A percentile compares a stretch with the other conserved stretches of the same genome.
Evolutionary conservation across 2,113 vertebrate genomes (phyloP).

Genomic region (Calyptomena viridis): DNA sequence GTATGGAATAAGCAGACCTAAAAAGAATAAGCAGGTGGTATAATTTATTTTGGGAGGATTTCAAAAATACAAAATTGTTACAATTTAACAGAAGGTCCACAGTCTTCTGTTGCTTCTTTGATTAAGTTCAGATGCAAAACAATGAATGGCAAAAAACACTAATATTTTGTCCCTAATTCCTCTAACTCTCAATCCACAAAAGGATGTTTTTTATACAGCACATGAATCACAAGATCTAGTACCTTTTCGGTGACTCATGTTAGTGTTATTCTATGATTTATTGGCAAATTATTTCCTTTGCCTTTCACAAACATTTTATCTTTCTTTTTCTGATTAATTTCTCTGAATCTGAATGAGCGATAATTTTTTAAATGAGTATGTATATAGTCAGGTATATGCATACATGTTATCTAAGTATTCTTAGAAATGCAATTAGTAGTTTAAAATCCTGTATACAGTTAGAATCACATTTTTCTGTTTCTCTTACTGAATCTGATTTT

Average conservation of each 20-base stretch:
- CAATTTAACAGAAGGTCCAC: conserved; percentile 39
- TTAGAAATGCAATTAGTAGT: conserved; percentile 50
- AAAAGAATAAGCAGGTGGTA: background rate
- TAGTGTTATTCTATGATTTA: conserved; percentile 62
- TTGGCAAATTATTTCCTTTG: conserved; percentile 69
- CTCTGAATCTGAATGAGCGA: conserved; percentile 58
- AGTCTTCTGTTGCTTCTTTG: conserved; percentile 58
- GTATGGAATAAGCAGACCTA: background rate
- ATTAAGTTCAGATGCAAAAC: conserved; percentile 72
- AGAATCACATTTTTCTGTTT: background rate
- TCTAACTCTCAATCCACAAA: conserved; percentile 64
- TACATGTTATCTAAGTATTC: background rate
- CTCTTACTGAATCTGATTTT: background rate
- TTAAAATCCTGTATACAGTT: conserved; percentile 42
- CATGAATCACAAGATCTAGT: conserved; percentile 61
- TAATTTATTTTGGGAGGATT: conserved; percentile 37
- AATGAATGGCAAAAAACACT: conserved; percentile 60
- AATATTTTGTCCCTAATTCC: conserved; percentile 72
- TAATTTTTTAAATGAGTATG: conserved; percentile 55
- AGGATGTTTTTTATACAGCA: conserved; percentile 61
- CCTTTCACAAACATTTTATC: conserved; percentile 54
- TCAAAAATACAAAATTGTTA: conserved; percentile 30
- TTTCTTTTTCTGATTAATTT: conserved; percentile 66
- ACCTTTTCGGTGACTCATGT: conserved; percentile 65
- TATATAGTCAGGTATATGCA: background rate